These are phyloP conservation scores for Aricia agestis DNA, from an alignment of 1,140 invertebrate genomes.

Conservation along the genomic window DNA sequence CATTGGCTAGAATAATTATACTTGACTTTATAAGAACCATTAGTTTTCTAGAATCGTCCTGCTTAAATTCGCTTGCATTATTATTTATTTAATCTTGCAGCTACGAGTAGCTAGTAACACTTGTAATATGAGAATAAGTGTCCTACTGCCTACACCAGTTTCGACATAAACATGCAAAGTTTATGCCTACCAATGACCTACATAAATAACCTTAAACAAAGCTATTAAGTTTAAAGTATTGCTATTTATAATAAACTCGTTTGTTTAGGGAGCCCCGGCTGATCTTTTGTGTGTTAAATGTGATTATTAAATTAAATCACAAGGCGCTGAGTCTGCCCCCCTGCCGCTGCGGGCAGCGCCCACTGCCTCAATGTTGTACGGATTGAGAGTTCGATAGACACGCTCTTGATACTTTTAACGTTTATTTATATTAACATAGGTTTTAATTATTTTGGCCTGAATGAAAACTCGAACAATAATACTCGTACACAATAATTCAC, in stretches of 20 bases:
- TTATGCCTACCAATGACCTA: not conserved
- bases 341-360: slow-evolving; percentile 39
- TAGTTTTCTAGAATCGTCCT: too few species aligned
- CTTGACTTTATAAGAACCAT: too few species aligned
- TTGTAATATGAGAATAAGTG: not conserved
- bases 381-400: slow-evolving; percentile 34
- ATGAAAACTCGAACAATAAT: too few species aligned
- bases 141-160: too few species aligned
- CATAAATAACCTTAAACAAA: slow-evolving; percentile 4
- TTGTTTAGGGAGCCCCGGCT: slow-evolving; percentile 8
- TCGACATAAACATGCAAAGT: too few species aligned
- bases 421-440: too few species aligned
- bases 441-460: too few species aligned
- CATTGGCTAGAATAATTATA: too few species aligned
- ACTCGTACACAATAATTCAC: too few species aligned
- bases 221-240: slow-evolving; percentile 7
- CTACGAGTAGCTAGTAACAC: too few species aligned
- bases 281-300: slow-evolving; percentile 34
- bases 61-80: too few species aligned
- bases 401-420: slow-evolving; percentile 38
- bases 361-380: slow-evolving; percentile 38
- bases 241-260: slow-evolving; percentile 8
- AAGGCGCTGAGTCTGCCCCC: slow-evolving; percentile 36
- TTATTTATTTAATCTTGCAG: too few species aligned
- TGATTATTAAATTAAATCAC: slow-evolving; percentile 59